These are phyloP conservation scores for Colletes gigas DNA, from an alignment of 1,140 invertebrate genomes.

Conservation along the genomic window DNA sequence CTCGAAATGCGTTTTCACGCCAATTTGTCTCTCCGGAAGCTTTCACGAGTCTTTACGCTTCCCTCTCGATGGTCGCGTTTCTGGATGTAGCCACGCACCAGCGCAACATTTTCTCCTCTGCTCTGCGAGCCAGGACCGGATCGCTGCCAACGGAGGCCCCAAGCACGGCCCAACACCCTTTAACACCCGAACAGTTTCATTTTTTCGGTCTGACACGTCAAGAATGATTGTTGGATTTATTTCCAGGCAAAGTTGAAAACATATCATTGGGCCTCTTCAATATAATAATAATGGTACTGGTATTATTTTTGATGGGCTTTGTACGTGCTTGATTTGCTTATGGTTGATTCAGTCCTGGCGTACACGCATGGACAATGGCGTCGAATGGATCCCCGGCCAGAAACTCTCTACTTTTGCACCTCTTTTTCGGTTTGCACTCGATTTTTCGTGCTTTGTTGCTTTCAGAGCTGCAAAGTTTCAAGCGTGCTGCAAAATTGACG, in stretches of 20 bases:
- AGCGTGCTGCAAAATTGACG: background rate
- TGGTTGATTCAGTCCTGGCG: background rate
- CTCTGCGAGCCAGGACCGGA: too few relatives aligned
- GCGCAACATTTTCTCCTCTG: constrained; percentile 32
- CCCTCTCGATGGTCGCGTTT: constrained; percentile 64
- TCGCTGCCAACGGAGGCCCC: too few relatives aligned
- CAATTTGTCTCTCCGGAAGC: constrained; percentile 78
- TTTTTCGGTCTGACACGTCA: too few relatives aligned
- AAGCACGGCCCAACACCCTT: too few relatives aligned
- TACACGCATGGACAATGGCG: constrained; percentile 49
- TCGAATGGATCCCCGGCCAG: background rate
- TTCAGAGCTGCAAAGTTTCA: background rate
- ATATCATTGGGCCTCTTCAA: too few relatives aligned
- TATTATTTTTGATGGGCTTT: too few relatives aligned
- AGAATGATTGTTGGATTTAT: too few relatives aligned
- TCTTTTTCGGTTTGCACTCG: background rate
- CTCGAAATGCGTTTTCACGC: constrained; percentile 79
- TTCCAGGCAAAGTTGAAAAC: too few relatives aligned
- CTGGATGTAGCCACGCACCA: constrained; percentile 60
- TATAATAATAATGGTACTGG: too few relatives aligned
- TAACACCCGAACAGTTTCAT: too few relatives aligned
- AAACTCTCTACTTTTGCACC: background rate
- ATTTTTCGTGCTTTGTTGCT: background rate
- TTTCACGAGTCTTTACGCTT: constrained; percentile 80
- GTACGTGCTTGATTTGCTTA: too few relatives aligned